Evolutionary conservation across 2,113 vertebrate species (phyloP), one percentile per base, ranked within the genome.

Genomic region (Nettapus auritus): DNA sequence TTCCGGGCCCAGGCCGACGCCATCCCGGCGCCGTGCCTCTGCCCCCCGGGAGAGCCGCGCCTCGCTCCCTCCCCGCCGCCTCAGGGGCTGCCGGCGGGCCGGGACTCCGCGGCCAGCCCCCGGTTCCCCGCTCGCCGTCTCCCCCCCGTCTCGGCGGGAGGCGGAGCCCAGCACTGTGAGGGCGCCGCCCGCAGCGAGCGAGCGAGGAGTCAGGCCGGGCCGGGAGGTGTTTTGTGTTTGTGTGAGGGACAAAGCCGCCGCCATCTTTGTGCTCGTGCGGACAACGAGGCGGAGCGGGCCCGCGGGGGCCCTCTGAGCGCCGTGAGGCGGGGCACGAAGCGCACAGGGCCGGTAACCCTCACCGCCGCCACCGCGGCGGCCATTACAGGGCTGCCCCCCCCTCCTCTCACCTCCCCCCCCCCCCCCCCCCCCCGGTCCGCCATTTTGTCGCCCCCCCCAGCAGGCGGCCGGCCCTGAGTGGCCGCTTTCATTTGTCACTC

Each of bases 361-460:
- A 17, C 53, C 11, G 17, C 64, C 31, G 6, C 13, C 46, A 48
- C 46, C 46, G 46, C 20, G 31, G 31, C 18, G 9, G 34, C 57
- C 68, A 16, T 38, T 42, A 12, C 26, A 33, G 28, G 14, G 15
- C 20, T 33, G 21, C 18, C 29, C 79, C 36, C 5, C 23, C 2
- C 13, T 9, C 13, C 18, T 1, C 12, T 2, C 10, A 9, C 9
- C 17, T 52, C 19, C 33, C 8, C 2, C 14, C 11, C 7, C 4
- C 50, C 40, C 13, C 20, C 1, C 26, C 18, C 38, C 15, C 1
- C 26, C 18, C 38, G 11, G 4, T 15, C 16, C 46, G 20, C 46
- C 46, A 21, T 48, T 48, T 62, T 62, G n/a, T 16, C n/a, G 16
- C 29, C 4, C 38, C 3, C n/a, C 9, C 23, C n/a, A 34, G 38